These are phyloP conservation scores for Spisula solida DNA, from an alignment of 2,888 invertebrate genomes.

Conservation along the genomic window DNA sequence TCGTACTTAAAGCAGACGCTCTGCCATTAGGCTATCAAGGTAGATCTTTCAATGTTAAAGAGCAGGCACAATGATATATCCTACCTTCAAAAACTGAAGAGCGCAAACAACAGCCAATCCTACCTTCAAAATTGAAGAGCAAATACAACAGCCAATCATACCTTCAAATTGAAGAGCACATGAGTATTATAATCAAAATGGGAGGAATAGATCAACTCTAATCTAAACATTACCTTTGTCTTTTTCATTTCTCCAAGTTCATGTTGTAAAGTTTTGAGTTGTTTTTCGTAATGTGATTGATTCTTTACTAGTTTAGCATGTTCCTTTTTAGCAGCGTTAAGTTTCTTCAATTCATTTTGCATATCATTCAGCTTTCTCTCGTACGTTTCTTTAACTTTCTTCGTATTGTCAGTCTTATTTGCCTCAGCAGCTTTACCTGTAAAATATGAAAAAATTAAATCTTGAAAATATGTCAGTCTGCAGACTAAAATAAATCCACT, in stretches of 20 bases:
- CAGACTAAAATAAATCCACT: too few relatives aligned
- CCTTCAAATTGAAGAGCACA: not conserved
- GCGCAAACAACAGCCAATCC: not conserved
- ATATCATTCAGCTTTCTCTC: constrained; percentile 94
- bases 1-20: too few relatives aligned
- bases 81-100: not conserved
- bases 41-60: too few relatives aligned
- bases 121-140: not conserved
- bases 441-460: constrained; percentile 15
- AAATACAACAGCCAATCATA: not conserved
- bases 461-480: too few relatives aligned
- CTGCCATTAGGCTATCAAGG: too few relatives aligned
- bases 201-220: not conserved
- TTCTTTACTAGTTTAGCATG: constrained; percentile 94
- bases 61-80: not conserved
- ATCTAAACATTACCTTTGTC: constrained; percentile 90
- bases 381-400: constrained; percentile 94
- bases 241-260: constrained; percentile 95
- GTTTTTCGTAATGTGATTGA: constrained; percentile 93
- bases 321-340: constrained; percentile 95
- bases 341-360: constrained; percentile 94
- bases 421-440: constrained; percentile 76
- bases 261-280: constrained; percentile 91
- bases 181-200: not conserved
- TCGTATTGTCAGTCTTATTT: constrained; percentile 78